Conservation (phyloP, 1,140 invertebrate genomes). For the Helicorthomorpha holstii region DNA sequence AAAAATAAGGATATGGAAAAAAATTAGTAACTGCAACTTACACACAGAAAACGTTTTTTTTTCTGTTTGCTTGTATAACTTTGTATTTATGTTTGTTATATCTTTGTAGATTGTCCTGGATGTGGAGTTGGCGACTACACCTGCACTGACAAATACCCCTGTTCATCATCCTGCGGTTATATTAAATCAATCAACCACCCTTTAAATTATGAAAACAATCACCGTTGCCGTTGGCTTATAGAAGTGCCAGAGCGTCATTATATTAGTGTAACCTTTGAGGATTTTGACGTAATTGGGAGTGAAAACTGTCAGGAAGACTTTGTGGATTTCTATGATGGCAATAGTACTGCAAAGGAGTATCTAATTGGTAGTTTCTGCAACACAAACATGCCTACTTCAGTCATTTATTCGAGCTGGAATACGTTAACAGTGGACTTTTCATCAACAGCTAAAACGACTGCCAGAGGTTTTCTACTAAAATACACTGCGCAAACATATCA, state of each 20-base stretch:
- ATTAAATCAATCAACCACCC: conserved; percentile 18
- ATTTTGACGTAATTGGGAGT: conserved; percentile 17
- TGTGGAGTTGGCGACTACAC: conserved; percentile 17
- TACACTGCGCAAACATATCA: conserved; percentile 14
- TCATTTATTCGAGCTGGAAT: conserved; percentile 18
- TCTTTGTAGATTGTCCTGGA: conserved; percentile 16
- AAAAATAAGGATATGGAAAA: too few species aligned
- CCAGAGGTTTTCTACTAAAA: conserved; percentile 16
- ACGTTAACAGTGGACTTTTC: conserved; percentile 17
- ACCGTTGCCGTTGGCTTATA: conserved; percentile 18
- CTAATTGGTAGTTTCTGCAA: conserved; percentile 18
- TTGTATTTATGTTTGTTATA: too few species aligned
- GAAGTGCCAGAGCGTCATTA: conserved; percentile 13
- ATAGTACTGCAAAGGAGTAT: conserved; percentile 9
- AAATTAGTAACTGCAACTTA: too few species aligned
- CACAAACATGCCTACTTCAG: conserved; percentile 10
- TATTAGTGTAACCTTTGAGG: conserved; percentile 18
- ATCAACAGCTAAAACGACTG: conserved; percentile 13
- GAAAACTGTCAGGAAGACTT: conserved; percentile 17
- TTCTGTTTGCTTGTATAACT: too few species aligned
- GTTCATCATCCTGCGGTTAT: conserved; percentile 13
- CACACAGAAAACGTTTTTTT: too few species aligned
- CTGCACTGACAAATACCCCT: conserved; percentile 13
- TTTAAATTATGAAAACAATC: conserved; percentile 15
- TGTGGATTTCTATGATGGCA: conserved; percentile 15